phyloP scores from a whole-genome alignment of 2,888 invertebrate genomes.

The Heliconius aoede region DNA sequence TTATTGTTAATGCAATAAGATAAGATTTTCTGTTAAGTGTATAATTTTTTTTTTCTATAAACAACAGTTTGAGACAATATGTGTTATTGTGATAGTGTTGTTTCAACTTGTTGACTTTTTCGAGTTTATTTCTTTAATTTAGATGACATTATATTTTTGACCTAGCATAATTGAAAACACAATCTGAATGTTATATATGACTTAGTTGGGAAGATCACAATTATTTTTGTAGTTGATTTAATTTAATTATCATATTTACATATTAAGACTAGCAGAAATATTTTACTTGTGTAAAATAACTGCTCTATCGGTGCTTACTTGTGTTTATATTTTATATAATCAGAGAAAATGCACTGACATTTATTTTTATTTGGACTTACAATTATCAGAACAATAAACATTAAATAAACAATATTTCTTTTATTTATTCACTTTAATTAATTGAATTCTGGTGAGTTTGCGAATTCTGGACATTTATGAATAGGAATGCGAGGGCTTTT shows the following conservation, averaged over 20 bases:
- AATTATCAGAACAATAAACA: slow-evolving; percentile 27
- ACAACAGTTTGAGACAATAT: slow-evolving; percentile 47
- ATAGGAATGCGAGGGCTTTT: slow-evolving; percentile 52
- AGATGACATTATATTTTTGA: slow-evolving; percentile 12
- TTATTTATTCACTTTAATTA: neutral
- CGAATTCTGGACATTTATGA: slow-evolving; percentile 51
- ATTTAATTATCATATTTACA: slow-evolving; percentile 12
- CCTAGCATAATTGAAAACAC: neutral
- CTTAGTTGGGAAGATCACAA: neutral
- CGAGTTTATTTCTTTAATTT: slow-evolving; percentile 12
- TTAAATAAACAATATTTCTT: neutral
- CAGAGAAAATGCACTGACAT: slow-evolving; percentile 71
- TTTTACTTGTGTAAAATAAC: slow-evolving; percentile 64
- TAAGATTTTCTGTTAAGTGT: slow-evolving; percentile 44
- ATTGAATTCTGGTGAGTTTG: slow-evolving; percentile 38
- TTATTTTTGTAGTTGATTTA: neutral
- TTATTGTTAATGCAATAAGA: slow-evolving; percentile 51
- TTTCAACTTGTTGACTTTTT: slow-evolving; percentile 2
- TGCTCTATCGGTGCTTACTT: slow-evolving; percentile 71
- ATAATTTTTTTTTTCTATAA: neutral
- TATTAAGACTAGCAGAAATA: slow-evolving; percentile 32
- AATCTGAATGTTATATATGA: neutral
- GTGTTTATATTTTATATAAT: slow-evolving; percentile 76
- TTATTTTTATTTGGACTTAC: slow-evolving; percentile 12
- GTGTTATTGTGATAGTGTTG: slow-evolving; percentile 48